Evolutionary conservation across 2,113 vertebrate species (phyloP), one percentile per base, ranked within the genome.

Genomic region (Nyctibius bracteatus): DNA sequence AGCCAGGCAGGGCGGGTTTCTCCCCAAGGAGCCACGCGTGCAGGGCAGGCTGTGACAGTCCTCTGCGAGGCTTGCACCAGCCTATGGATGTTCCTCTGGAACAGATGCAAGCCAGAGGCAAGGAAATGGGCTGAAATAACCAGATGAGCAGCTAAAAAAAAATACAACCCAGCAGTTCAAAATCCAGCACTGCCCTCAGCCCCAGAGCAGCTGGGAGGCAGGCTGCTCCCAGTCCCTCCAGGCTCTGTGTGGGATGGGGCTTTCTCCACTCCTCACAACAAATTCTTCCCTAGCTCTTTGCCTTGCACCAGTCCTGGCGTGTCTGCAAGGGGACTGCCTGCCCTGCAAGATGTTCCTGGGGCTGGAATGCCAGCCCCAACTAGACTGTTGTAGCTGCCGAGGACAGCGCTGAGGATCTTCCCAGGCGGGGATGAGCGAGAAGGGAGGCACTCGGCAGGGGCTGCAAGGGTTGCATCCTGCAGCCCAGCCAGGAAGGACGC

Each of bases 11-110:
- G 10, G 21, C 63, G 39, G 35, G 21, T 70, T 92, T 71, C 65
- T 94, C 77, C 77, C 27, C 8, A 3, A 0, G 1, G 57, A 95
- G 58, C 81, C n/a, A 25, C 0, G 0, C 0, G 0, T 28, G 57
- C 27, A 27, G 86, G 8, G 6, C 68, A 75, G 62, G 46, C 68
- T 79, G 51, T 7, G 5, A 49, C 4, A 4, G 71, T 68, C 51
- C 37, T 82, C 54, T 4, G 4, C 1, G 0, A 65, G 46, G 74
- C 44, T 66, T 9, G 2, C 18, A n/a, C 5, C 4, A 65, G 24
- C 55, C 57, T 65, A 3, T 31, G 37, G 70, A 66, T 91, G 41
- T 79, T 73, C 52, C 49, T 37, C 81, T 82, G 85, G 85, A 90
- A 94, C 51, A 95, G 65, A 81, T 68, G 65, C 21, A 39, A 88